Conservation (phyloP, 2,888 invertebrate genomes). For the Tholera decimalis region DNA sequence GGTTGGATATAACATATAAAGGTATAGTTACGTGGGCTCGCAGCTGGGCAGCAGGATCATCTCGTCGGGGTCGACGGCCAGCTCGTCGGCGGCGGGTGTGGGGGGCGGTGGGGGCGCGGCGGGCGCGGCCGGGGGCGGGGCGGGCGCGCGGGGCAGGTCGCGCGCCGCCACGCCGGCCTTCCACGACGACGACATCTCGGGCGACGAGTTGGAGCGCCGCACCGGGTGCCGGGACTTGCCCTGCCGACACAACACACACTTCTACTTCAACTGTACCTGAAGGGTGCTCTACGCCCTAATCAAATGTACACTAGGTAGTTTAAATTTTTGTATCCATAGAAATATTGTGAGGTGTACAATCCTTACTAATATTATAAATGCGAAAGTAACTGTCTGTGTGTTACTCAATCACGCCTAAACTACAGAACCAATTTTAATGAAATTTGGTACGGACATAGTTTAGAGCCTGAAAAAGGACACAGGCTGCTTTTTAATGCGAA, state of each 20-base stretch:
- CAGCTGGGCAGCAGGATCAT: slow-evolving; percentile 81
- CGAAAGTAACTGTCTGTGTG: no score
- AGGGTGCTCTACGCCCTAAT: no score
- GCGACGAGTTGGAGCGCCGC: slow-evolving; percentile 97
- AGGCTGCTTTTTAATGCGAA: no score
- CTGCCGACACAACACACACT: slow-evolving; percentile 66
- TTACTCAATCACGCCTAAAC: no score
- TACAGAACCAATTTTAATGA: no score
- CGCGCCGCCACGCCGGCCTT: slow-evolving; percentile 87
- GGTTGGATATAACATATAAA: not conserved
- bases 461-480: no score
- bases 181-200: slow-evolving; percentile 98
- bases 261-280: no score
- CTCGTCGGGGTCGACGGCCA: slow-evolving; percentile 67
- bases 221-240: slow-evolving; percentile 95
- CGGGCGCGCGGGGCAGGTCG: slow-evolving; percentile 45
- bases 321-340: no score
- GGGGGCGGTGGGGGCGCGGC: slow-evolving; percentile 31
- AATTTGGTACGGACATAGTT: no score
- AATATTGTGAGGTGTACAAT: no score
- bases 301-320: no score
- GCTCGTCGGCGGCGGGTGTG: slow-evolving; percentile 50
- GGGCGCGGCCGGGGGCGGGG: slow-evolving; percentile 35
- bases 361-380: no score
- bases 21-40: slow-evolving; percentile 76